Conservation (phyloP, 2,888 invertebrate genomes). For the Galeruca laticollis region DNA sequence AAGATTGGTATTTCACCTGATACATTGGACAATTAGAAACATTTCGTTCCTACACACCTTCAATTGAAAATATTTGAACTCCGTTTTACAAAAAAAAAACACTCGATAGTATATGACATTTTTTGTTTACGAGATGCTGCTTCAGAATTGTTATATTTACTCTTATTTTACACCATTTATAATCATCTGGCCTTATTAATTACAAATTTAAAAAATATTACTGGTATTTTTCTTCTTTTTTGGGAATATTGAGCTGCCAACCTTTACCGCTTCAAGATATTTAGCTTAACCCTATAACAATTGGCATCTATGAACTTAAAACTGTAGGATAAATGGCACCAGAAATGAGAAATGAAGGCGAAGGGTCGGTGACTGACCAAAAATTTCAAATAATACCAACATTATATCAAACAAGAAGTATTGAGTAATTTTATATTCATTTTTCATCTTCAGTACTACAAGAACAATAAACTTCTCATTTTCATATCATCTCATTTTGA, state of each 20-base stretch:
- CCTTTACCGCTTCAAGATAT: conserved; percentile 45
- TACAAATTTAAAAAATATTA: conserved; percentile 59
- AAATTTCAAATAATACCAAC: conserved; percentile 11
- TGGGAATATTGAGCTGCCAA: conserved; percentile 56
- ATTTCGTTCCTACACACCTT: not conserved
- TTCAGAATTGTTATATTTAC: conserved; percentile 51
- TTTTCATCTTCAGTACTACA: too few relatives aligned
- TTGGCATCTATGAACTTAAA: conserved; percentile 51
- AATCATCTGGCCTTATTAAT: conserved; percentile 60
- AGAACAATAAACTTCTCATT: too few relatives aligned
- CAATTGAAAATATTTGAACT: conserved; percentile 18
- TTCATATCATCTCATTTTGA: not conserved
- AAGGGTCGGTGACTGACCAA: conserved; percentile 13
- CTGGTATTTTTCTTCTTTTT: conserved; percentile 42
- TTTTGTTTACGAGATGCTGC: conserved; percentile 44
- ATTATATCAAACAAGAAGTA: too few relatives aligned
- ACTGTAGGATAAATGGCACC: conserved; percentile 38
- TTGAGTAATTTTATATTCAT: too few relatives aligned
- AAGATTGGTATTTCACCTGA: too few relatives aligned
- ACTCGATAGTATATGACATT: conserved; percentile 48
- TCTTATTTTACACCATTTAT: conserved; percentile 64
- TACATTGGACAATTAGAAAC: not conserved
- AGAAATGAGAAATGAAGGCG: conserved; percentile 32
- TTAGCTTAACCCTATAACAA: conserved; percentile 49
- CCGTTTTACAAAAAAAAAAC: conserved; percentile 30